These are phyloP conservation scores for Tortricodes alternella DNA, from an alignment of 2,888 invertebrate species.

Conservation along the genomic window DNA sequence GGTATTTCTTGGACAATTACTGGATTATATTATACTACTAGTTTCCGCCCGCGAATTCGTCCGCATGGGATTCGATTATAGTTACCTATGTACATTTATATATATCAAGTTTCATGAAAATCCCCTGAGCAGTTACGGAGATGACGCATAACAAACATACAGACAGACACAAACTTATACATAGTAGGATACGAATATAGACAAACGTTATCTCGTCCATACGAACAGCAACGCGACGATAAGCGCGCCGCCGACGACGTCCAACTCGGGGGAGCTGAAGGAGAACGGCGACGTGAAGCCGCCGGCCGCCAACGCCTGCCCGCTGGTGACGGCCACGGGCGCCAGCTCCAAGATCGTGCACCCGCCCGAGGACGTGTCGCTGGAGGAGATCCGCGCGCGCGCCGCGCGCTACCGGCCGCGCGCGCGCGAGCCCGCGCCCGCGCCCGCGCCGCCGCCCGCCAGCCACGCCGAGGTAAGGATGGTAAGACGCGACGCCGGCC, in stretches of 20 bases:
- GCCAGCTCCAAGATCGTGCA: slow-evolving; percentile 95
- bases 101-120: no score
- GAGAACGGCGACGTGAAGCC: slow-evolving; percentile 74
- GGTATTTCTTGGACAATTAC: no score
- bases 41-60: no score
- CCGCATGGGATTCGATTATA: no score
- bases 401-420: slow-evolving; percentile 85
- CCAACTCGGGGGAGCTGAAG: slow-evolving; percentile 61
- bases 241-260: slow-evolving; percentile 87
- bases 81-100: no score
- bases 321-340: slow-evolving; percentile 89
- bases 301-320: slow-evolving; percentile 66
- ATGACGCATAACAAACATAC: no score
- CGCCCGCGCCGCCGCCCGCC: slow-evolving; percentile 48
- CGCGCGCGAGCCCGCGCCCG: slow-evolving; percentile 55
- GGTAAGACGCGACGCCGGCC: slow-evolving; percentile 1
- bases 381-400: slow-evolving; percentile 91
- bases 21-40: no score
- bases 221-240: slow-evolving; percentile 89
- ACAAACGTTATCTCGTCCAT: no score
- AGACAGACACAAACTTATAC: no score
- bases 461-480: slow-evolving; percentile 73
- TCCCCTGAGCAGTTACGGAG: no score
- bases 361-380: slow-evolving; percentile 95
- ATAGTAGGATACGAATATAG: no score